A percentile compares a stretch with the other conserved stretches of the same genome.
Evolutionary conservation across 2,797 vertebrate species (phyloP).

Genomic region (Halcyon badia): DNA sequence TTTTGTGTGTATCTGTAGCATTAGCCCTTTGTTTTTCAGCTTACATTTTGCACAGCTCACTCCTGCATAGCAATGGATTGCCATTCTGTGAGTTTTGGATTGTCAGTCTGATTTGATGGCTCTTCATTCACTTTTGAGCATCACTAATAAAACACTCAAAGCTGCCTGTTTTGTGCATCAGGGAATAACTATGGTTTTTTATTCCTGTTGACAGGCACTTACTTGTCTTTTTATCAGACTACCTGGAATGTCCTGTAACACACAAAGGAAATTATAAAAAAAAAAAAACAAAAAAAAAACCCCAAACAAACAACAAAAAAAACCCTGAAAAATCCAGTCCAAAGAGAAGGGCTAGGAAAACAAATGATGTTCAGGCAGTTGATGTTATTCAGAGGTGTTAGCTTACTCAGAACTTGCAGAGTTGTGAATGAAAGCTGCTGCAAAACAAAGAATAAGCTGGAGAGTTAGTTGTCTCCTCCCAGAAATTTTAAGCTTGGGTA

Average conservation of each 20-base stretch:
- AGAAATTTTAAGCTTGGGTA: not conserved
- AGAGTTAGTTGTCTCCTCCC: not conserved
- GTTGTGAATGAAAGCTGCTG: not conserved
- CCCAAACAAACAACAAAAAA: not conserved
- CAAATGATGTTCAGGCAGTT: not conserved
- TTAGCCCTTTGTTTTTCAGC: not conserved
- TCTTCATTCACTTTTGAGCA: not conserved
- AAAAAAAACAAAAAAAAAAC: not conserved
- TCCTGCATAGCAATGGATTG: accelerated
- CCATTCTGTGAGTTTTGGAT: not conserved
- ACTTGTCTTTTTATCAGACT: not conserved
- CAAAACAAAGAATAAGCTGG: not conserved
- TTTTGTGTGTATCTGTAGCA: not conserved
- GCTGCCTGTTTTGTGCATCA: not conserved
- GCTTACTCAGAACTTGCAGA: not conserved
- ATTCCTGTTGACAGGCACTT: not conserved
- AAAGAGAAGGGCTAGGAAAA: not conserved
- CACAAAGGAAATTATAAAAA: not conserved
- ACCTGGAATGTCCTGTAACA: not conserved
- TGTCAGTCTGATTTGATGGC: not conserved
- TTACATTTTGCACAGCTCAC: not conserved
- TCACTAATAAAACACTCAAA: not conserved
- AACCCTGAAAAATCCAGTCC: not conserved
- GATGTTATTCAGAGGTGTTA: not conserved
- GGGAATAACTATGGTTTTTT: not conserved